Conservation (phyloP, 2,797 vertebrate genomes). For the Euphonia xanthogaster region DNA sequence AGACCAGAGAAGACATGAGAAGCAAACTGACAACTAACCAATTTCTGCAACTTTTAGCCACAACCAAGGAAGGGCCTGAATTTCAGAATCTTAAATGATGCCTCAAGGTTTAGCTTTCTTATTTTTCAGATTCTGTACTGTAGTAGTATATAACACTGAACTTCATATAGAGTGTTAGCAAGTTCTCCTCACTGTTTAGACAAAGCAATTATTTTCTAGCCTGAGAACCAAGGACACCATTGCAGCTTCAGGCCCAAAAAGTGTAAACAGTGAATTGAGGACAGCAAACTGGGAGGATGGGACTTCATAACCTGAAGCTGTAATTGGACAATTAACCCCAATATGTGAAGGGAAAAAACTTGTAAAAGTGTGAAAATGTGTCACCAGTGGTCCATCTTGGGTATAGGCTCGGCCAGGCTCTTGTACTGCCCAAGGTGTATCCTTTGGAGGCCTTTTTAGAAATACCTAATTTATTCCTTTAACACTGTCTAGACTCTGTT, state of each 20-base stretch:
- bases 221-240: accelerated
- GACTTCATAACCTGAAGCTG: neutral
- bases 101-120: neutral
- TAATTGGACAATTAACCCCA: neutral
- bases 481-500: neutral
- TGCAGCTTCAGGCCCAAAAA: neutral
- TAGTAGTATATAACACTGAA: neutral
- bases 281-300: neutral
- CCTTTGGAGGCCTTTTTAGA: neutral
- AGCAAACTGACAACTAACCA: neutral
- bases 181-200: neutral
- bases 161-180: neutral
- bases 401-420: too few relatives aligned
- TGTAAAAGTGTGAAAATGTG: neutral
- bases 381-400: neutral
- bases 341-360: neutral
- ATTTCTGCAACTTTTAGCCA: neutral
- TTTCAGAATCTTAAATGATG: neutral
- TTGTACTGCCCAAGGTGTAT: neutral
- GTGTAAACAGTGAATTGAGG: neutral
- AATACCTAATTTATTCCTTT: neutral
- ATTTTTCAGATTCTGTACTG: neutral
- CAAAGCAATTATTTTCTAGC: neutral
- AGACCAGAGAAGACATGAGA: neutral
- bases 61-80: neutral